A percentile compares a stretch with the other conserved stretches of the same genome.
Evolutionary conservation across 2,113 vertebrate species (phyloP).

Genomic region (Helogale parvula): DNA sequence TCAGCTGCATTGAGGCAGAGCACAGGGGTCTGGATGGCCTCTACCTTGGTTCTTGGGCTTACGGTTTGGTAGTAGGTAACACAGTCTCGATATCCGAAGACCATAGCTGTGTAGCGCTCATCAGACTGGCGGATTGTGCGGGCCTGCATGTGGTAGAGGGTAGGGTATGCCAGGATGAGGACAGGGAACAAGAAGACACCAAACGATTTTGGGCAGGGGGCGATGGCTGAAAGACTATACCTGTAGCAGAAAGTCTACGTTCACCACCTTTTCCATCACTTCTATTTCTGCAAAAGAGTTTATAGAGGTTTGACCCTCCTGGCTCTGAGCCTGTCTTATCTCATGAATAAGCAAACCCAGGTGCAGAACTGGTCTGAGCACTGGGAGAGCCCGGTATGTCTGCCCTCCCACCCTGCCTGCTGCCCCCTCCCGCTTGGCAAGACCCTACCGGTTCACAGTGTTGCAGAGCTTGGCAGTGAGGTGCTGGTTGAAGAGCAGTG

Average conservation of each 20-base stretch:
- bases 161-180: not conserved
- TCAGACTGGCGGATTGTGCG: constrained; percentile 89
- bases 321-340: not conserved
- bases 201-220: not conserved
- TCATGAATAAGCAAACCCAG: not conserved
- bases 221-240: constrained; percentile 71
- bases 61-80: constrained; percentile 87
- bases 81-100: constrained; percentile 89
- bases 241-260: constrained; percentile 89
- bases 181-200: not conserved
- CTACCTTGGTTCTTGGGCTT: constrained; percentile 87
- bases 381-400: not conserved
- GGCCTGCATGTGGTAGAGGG: constrained; percentile 79
- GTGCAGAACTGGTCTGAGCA: not conserved
- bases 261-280: constrained; percentile 86
- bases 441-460: constrained; percentile 58
- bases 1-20: constrained; percentile 91
- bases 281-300: constrained; percentile 82
- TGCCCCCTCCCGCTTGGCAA: not conserved
- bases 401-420: not conserved
- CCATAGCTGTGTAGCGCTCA: constrained; percentile 87
- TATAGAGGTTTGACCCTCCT: not conserved
- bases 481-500: constrained; percentile 88
- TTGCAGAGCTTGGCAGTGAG: constrained; percentile 76
- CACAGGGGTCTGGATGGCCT: constrained; percentile 84